Percentiles rank a stretch among this genome's conserved stretches.
phyloP scores from a whole-genome alignment of 2,888 invertebrate genomes.

The Eueremaeus valkanovi region DNA sequence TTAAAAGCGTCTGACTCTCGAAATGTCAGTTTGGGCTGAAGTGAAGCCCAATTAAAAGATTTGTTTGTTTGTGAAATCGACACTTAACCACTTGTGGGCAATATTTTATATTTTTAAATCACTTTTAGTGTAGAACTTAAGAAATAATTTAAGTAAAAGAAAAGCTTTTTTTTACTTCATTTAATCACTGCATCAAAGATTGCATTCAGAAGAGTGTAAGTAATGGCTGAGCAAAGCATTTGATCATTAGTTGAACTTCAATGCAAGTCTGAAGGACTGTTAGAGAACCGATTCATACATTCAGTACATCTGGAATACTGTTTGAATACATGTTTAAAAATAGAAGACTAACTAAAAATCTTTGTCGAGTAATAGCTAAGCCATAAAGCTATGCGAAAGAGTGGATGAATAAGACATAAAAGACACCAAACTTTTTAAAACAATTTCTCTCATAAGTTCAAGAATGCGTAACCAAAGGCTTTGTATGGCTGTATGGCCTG shows the following conservation, averaged over 20 bases:
- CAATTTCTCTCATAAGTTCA: constrained; percentile 14
- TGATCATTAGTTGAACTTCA: not conserved
- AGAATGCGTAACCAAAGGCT: constrained; percentile 31
- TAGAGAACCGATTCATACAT: not conserved
- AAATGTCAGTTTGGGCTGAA: not conserved
- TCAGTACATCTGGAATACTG: constrained; percentile 8
- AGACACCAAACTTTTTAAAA: constrained; percentile 9
- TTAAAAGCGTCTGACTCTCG: not conserved
- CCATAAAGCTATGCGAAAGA: not conserved
- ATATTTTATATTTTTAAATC: constrained; percentile 29
- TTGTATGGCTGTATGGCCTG: not conserved
- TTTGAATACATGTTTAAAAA: constrained; percentile 17
- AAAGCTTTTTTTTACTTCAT: constrained; percentile 7
- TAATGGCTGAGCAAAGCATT: not conserved
- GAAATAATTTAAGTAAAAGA: not conserved
- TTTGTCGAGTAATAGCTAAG: not conserved
- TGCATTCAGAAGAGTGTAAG: constrained; percentile 23
- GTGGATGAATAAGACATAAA: constrained; percentile 16
- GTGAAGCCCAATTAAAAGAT: constrained; percentile 22
- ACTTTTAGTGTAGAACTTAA: constrained; percentile 2
- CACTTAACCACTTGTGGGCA: constrained; percentile 30
- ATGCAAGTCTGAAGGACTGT: constrained; percentile 3
- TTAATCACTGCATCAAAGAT: constrained; percentile 30
- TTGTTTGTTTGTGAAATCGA: constrained; percentile 32
- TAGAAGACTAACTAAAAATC: not conserved